Evolutionary conservation across 2,797 vertebrate genomes (phyloP), one percentile per base, ranked within the genome.

Genomic region (Clamator glandarius): DNA sequence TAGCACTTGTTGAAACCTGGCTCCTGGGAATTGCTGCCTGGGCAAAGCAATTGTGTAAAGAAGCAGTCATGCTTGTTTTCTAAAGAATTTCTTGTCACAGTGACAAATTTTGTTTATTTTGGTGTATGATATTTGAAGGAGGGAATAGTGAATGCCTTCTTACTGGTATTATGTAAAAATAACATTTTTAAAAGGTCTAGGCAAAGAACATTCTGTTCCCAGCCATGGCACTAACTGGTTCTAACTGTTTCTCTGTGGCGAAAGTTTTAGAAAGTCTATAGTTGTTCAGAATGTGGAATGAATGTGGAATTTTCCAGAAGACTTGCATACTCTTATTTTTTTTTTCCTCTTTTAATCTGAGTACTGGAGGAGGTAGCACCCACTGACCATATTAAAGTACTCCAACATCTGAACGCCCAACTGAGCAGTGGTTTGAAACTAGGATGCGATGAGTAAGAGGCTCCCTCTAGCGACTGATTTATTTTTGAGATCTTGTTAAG

Each of bases 381-480:
- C 7, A 5, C 4, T 29, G n/a, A 39, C 3, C 1, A 11, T 46
- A 0, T 13, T 57, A 2, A 78, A 58, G 8, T 21, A 28, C 26
- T 58, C 55, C 6, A 18, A 26, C 23, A 35, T 5, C 2, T 9
- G 19, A 52, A 83, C 39, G 29, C 13, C 9, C 20, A 13, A 9
- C 3, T 6, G 2, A 46, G 23, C 2, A 51, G 23, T 0, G 1
- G 29, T 74, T 67, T 73, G 17, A 5, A 36, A 48, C 4, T 2
- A 23, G 33, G 25, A 20, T 80, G 33, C 8, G 14, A 24, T 18
- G 87, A 73, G 84, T 55, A 61, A 62, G 15, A 44, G 52, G 68
- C 90, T 94, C 94, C 95, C 93, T 96, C 96, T 97, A 90, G 91
- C 1, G 94, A 77, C 66, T 39, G 5, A 24, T 58, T 61, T n/a